Percentiles rank a stretch among this genome's conserved stretches.
phyloP scores from a whole-genome alignment of 1,140 invertebrate genomes.

The Nasonia giraulti region DNA sequence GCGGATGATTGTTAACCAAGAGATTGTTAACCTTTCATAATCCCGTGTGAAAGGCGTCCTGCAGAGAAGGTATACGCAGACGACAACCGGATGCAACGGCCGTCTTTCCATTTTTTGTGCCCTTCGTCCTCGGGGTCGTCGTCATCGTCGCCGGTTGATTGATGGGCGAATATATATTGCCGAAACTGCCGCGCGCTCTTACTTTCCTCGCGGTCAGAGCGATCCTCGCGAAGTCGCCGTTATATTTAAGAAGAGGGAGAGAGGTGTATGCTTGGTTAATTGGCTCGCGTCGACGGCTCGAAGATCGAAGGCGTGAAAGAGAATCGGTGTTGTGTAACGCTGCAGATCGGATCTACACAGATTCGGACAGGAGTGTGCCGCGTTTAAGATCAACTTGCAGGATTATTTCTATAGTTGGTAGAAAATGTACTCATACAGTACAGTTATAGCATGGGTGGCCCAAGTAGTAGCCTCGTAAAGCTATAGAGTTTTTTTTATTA shows the following conservation, averaged over 20 bases:
- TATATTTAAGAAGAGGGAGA: neutral
- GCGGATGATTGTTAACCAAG: neutral
- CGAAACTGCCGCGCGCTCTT: conserved; percentile 13
- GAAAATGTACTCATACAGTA: too few species aligned
- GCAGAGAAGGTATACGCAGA: neutral
- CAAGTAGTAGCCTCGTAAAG: too few species aligned
- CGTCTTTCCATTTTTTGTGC: neutral
- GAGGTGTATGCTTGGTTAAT: conserved; percentile 8
- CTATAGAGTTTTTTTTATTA: too few species aligned
- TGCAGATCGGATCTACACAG: neutral
- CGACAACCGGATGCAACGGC: conserved; percentile 19
- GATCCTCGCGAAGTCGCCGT: neutral
- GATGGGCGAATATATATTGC: neutral
- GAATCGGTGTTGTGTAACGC: neutral
- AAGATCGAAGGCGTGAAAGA: neutral
- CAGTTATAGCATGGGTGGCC: too few species aligned
- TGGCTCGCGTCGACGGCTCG: neutral
- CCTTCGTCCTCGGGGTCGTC: conserved; percentile 19
- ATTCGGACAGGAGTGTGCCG: neutral
- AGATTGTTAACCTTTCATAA: neutral
- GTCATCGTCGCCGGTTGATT: neutral
- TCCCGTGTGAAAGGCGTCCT: neutral
- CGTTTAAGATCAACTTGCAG: neutral
- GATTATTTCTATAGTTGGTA: neutral
- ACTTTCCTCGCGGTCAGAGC: conserved; percentile 12